These are phyloP conservation scores for Colius striatus DNA, from an alignment of 2,113 vertebrate species.

Conservation along the genomic window DNA sequence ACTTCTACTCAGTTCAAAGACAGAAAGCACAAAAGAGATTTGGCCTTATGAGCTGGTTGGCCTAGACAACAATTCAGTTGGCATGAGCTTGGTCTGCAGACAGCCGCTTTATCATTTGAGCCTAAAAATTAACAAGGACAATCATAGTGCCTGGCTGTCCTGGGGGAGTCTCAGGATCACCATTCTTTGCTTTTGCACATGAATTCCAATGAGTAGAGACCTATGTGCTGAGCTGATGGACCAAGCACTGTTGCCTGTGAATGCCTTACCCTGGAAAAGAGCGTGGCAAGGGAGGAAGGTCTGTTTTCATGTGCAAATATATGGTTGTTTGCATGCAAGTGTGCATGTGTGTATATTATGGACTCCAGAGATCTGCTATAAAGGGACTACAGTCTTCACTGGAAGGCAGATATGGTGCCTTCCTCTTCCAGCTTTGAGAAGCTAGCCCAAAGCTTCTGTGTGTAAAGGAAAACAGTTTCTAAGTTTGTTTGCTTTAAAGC, in stretches of 20 bases:
- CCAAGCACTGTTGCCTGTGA: neutral
- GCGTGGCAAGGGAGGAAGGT: no score
- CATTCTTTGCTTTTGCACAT: neutral
- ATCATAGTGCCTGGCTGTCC: neutral
- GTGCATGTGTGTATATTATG: accelerated
- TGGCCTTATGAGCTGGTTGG: neutral
- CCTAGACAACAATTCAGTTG: conserved; percentile 7
- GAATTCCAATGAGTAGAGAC: neutral
- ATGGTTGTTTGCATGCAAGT: neutral
- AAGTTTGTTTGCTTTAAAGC: neutral
- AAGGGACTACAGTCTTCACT: neutral
- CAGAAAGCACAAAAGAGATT: conserved; percentile 18
- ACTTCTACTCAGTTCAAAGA: conserved; percentile 19
- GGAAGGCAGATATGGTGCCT: neutral
- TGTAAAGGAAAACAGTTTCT: neutral
- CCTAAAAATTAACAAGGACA: neutral
- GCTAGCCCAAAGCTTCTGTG: neutral
- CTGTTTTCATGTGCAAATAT: neutral
- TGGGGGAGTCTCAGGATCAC: neutral
- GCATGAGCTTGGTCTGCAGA: neutral
- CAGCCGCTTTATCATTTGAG: neutral
- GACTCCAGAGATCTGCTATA: neutral
- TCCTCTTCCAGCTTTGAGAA: neutral
- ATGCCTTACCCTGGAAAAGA: neutral
- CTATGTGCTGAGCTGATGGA: neutral